Evolutionary conservation across 2,797 vertebrate species (phyloP).

Genomic region (Toxotes lorentzi): DNA sequence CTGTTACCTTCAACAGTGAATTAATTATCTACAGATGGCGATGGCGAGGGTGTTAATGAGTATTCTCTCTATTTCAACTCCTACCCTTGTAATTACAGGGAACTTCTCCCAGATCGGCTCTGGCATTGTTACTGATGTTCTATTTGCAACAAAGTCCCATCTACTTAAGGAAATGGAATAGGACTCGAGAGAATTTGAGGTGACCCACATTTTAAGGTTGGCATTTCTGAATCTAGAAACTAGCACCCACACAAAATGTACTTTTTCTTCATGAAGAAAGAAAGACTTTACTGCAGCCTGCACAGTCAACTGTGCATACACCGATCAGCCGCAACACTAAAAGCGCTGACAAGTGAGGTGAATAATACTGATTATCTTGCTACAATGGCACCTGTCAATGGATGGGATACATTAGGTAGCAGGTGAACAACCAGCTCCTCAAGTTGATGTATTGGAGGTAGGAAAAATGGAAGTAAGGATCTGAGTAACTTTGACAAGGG

Average conservation of each 20-base stretch:
- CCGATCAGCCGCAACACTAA: no score
- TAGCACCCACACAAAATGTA: slow-evolving; percentile 18
- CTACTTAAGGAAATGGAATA: slow-evolving; percentile 66
- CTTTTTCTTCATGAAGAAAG: slow-evolving; percentile 19
- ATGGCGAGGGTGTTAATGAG: slow-evolving; percentile 65
- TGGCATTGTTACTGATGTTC: slow-evolving; percentile 45
- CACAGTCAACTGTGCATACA: background rate
- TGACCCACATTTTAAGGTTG: slow-evolving; percentile 60
- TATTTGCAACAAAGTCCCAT: slow-evolving; percentile 51
- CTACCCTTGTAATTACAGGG: slow-evolving; percentile 51
- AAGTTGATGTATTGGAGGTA: no score
- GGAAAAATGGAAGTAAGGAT: no score
- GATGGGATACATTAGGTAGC: no score
- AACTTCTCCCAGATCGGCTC: slow-evolving; percentile 40
- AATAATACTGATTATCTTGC: no score
- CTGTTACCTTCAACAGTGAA: slow-evolving; percentile 66
- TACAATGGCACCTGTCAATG: no score
- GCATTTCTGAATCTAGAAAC: slow-evolving; percentile 40
- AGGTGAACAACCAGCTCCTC: no score
- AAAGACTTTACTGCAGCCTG: slow-evolving; percentile 12
- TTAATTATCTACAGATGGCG: slow-evolving; percentile 68
- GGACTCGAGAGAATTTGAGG: slow-evolving; percentile 48
- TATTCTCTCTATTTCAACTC: slow-evolving; percentile 54
- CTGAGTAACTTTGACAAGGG: no score
- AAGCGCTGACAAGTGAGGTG: no score